These are phyloP conservation scores for Plemyria rubiginata DNA, from an alignment of 2,888 invertebrate genomes.

Conservation along the genomic window DNA sequence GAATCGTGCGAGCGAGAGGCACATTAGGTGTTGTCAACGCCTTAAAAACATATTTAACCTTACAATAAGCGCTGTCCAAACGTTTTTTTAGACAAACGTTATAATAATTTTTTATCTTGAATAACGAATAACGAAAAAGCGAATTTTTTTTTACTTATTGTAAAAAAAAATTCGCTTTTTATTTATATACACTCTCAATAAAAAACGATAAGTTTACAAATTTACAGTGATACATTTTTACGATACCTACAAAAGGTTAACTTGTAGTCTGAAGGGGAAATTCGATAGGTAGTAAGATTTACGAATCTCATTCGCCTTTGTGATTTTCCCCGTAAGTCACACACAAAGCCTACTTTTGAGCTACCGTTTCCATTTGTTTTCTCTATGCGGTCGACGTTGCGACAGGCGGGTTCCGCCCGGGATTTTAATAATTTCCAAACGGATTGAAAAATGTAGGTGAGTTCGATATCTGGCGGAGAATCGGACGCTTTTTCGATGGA, in stretches of 20 bases:
- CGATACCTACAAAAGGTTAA: not conserved
- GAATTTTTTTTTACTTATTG: too few relatives aligned
- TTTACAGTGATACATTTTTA: too few relatives aligned
- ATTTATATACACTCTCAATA: too few relatives aligned
- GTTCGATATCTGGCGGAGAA: slow-evolving; percentile 37
- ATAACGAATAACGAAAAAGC: too few relatives aligned
- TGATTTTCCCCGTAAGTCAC: slow-evolving; percentile 5
- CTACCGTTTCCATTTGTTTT: slow-evolving; percentile 29
- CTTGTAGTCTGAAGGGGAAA: not conserved
- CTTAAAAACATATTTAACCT: too few relatives aligned
- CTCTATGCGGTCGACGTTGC: slow-evolving; percentile 41
- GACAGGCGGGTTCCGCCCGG: slow-evolving; percentile 50
- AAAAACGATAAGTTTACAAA: too few relatives aligned
- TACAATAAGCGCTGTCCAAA: too few relatives aligned
- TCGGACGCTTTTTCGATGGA: slow-evolving; percentile 28
- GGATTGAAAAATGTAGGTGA: slow-evolving; percentile 59
- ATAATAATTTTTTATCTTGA: too few relatives aligned
- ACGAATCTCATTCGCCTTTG: not conserved
- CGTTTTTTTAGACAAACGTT: too few relatives aligned
- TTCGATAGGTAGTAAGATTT: not conserved
- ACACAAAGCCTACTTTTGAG: slow-evolving; percentile 5
- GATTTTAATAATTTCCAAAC: slow-evolving; percentile 73
- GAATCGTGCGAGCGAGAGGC: too few relatives aligned
- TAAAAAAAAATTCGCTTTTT: too few relatives aligned
- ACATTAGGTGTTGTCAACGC: too few relatives aligned